phyloP scores from a whole-genome alignment of 1,140 invertebrate species.

The Achroia grisella region DNA sequence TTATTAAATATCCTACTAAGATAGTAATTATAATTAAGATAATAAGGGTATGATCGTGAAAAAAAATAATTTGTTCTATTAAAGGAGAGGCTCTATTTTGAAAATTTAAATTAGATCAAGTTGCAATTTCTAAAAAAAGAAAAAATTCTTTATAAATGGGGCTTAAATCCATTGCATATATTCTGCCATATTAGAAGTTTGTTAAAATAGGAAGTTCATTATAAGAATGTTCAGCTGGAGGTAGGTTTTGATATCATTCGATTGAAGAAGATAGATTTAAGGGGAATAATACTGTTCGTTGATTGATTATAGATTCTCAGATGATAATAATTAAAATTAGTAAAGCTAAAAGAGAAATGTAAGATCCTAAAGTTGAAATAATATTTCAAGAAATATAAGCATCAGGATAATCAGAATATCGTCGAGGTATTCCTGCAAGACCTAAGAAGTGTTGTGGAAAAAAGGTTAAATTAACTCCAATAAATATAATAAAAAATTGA shows the following conservation, averaged over 20 bases:
- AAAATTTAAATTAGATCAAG: constrained; percentile 72
- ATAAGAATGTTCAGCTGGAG: constrained; percentile 74
- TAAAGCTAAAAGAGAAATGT: constrained; percentile 74
- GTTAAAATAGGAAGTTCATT: constrained; percentile 73
- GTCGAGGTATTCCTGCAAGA: constrained; percentile 81
- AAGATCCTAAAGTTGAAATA: constrained; percentile 77
- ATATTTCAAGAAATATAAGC: constrained; percentile 77
- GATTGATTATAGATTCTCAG: constrained; percentile 53
- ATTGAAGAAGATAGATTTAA: constrained; percentile 68
- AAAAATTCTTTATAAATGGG: constrained; percentile 73
- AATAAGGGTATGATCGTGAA: constrained; percentile 75
- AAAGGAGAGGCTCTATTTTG: constrained; percentile 74
- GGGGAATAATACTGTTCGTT: constrained; percentile 58
- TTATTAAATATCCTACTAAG: constrained; percentile 76
- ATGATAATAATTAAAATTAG: constrained; percentile 73
- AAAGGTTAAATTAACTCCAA: constrained; percentile 84
- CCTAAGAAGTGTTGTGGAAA: constrained; percentile 86
- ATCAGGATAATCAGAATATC: constrained; percentile 83
- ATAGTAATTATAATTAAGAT: constrained; percentile 75
- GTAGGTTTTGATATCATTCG: constrained; percentile 75
- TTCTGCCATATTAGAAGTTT: constrained; percentile 76
- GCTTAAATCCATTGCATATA: constrained; percentile 78
- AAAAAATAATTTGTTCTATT: constrained; percentile 77
- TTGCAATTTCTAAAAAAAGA: constrained; percentile 72
- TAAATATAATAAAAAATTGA: constrained; percentile 77